Evolutionary conservation across 2,797 vertebrate genomes (phyloP).

Genomic region (Melanotaenia parkinsoni): DNA sequence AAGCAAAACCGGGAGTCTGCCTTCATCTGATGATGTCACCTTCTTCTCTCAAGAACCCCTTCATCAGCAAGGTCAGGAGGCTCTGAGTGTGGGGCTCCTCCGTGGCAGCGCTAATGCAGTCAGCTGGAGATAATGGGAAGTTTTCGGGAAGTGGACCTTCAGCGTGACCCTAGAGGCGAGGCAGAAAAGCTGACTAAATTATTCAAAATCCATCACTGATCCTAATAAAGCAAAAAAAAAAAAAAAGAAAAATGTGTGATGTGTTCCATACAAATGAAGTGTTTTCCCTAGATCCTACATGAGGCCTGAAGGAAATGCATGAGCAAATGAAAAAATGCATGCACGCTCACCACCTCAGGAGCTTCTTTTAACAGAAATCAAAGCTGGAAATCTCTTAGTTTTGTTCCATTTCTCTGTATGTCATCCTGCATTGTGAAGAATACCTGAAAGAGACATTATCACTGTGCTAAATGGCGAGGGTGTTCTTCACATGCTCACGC

Average conservation of each 20-base stretch:
- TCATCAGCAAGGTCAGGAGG: slow-evolving; percentile 76
- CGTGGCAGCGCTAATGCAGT: slow-evolving; percentile 65
- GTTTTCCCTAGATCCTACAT: slow-evolving; percentile 29
- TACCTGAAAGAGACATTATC: slow-evolving; percentile 50
- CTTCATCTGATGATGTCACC: slow-evolving; percentile 63
- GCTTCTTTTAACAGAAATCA: slow-evolving; percentile 51
- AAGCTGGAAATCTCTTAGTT: slow-evolving; percentile 55
- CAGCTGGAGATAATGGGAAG: slow-evolving; percentile 75
- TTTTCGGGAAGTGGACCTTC: slow-evolving; percentile 76
- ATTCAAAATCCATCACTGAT: slow-evolving; percentile 80
- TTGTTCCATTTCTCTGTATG: slow-evolving; percentile 35
- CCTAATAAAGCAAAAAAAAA: slow-evolving; percentile 57
- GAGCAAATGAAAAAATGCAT: slow-evolving; percentile 42
- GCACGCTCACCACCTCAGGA: slow-evolving; percentile 7
- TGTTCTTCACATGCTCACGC: slow-evolving; percentile 23
- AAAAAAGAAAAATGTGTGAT: slow-evolving; percentile 61
- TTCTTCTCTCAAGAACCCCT: slow-evolving; percentile 54
- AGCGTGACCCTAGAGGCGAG: slow-evolving; percentile 70
- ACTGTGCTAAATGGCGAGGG: slow-evolving; percentile 45
- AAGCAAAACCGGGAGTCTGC: slow-evolving; percentile 39
- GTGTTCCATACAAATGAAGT: slow-evolving; percentile 69
- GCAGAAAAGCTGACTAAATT: slow-evolving; percentile 74
- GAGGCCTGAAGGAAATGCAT: slow-evolving; percentile 21
- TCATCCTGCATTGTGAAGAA: slow-evolving; percentile 41
- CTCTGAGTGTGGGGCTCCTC: slow-evolving; percentile 56